Evolutionary conservation across 2,113 vertebrate species (phyloP).

Genomic region (Scomber japonicus): DNA sequence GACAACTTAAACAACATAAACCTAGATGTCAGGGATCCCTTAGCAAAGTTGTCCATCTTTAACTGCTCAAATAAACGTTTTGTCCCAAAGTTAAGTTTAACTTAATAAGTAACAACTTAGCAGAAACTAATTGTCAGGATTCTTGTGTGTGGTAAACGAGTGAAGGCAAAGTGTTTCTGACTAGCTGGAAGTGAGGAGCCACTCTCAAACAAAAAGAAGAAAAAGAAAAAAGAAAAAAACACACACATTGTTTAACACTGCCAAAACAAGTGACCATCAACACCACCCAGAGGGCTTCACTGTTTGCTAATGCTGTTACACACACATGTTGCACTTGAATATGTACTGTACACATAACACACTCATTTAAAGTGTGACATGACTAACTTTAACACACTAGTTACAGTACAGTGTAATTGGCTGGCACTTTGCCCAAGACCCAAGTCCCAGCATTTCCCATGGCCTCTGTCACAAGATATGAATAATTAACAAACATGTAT

Average conservation of each 20-base stretch:
- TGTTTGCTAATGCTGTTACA: neutral
- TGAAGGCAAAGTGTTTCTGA: conserved; percentile 5
- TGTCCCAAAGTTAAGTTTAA: neutral
- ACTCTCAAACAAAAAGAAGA: neutral
- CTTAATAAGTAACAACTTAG: neutral
- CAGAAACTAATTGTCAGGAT: neutral
- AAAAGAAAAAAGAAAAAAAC: neutral
- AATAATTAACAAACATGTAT: conserved; percentile 42
- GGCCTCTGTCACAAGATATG: conserved; percentile 38
- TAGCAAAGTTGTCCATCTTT: neutral
- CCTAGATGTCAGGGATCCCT: too few relatives aligned
- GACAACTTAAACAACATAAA: neutral
- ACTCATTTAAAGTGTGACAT: conserved; percentile 16
- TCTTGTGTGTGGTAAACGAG: neutral
- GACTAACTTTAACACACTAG: conserved; percentile 15
- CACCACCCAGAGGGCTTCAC: conserved; percentile 5
- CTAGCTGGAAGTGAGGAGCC: conserved; percentile 16
- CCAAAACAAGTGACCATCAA: conserved; percentile 17
- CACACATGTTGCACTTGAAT: conserved; percentile 5
- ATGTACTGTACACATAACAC: conserved; percentile 2
- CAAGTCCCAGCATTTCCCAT: conserved; percentile 30
- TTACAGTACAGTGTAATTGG: conserved; percentile 37
- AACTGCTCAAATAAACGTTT: neutral
- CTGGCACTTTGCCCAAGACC: conserved; percentile 4
- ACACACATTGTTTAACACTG: conserved; percentile 4